A percentile compares a stretch with the other conserved stretches of the same genome.
Conservation (phyloP, 1,140 invertebrate genomes). For the Apocrypta bakeri region DNA sequence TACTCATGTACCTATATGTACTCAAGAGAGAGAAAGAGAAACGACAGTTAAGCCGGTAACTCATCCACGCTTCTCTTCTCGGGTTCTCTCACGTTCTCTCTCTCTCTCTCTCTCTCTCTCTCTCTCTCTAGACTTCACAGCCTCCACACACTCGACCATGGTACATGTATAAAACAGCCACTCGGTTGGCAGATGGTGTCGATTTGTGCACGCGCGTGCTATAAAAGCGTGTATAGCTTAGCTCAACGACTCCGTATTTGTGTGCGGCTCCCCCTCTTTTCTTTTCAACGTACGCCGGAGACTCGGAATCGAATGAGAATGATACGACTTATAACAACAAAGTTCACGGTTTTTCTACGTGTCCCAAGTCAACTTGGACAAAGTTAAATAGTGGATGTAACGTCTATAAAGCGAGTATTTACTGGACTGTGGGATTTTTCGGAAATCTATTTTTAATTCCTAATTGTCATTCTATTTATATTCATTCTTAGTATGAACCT, state of each 20-base stretch:
- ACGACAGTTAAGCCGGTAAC: neutral
- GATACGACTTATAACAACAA: slow-evolving; percentile 5
- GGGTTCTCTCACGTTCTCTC: no score
- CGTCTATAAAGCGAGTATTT: no score
- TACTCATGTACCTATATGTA: neutral
- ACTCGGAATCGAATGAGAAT: neutral
- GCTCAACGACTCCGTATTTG: neutral
- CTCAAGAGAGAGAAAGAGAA: neutral
- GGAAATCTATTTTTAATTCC: no score
- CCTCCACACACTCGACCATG: neutral
- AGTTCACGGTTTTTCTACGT: neutral
- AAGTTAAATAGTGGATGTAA: no score
- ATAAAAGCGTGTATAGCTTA: slow-evolving; percentile 43
- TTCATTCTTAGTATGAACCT: no score
- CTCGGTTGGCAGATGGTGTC: slow-evolving; percentile 11
- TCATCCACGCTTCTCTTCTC: no score
- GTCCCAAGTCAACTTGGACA: no score
- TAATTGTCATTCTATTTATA: no score
- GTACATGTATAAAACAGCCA: neutral
- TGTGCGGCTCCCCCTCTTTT: neutral
- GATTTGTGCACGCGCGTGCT: slow-evolving; percentile 40
- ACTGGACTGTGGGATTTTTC: no score
- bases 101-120: no score
- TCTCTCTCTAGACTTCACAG: neutral
- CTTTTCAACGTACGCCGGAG: neutral